Evolutionary conservation across 2,888 invertebrate genomes (phyloP).

Genomic region (Ditula angustiorana): DNA sequence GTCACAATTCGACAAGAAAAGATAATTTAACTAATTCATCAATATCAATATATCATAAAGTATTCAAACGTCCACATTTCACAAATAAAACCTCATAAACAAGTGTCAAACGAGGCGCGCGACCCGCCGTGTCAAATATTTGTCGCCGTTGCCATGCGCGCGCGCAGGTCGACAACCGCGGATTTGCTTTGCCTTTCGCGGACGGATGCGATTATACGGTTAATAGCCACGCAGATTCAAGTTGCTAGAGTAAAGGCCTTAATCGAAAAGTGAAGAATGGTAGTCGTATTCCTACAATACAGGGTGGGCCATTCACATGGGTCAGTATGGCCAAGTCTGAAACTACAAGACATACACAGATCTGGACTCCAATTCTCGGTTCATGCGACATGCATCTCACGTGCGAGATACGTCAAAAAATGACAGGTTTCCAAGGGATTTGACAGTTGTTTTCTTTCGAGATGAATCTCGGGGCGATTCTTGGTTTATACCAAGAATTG

Average conservation of each 20-base stretch:
- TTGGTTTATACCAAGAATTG: too few species aligned
- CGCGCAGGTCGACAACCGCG: conserved; percentile 15
- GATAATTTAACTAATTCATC: neutral
- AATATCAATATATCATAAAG: neutral
- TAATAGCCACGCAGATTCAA: neutral
- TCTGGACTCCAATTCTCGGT: too few species aligned
- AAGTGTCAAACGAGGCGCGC: neutral
- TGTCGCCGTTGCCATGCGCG: conserved; percentile 11
- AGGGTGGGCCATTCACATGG: too few species aligned
- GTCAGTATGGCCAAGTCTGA: too few species aligned
- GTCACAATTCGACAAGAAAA: neutral
- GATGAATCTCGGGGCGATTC: too few species aligned
- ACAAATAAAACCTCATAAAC: conserved; percentile 1
- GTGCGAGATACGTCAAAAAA: too few species aligned
- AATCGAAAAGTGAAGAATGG: neutral
- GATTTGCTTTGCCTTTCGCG: neutral
- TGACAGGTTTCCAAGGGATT: too few species aligned
- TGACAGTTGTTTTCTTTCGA: too few species aligned
- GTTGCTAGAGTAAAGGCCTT: conserved; percentile 31
- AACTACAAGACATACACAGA: too few species aligned
- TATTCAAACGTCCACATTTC: neutral
- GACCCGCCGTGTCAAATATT: neutral
- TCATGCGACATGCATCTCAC: too few species aligned
- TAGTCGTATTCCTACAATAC: too few species aligned
- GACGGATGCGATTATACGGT: neutral